Conservation (phyloP, 2,797 vertebrate genomes). For the Enteromius unitaeniatus region DNA sequence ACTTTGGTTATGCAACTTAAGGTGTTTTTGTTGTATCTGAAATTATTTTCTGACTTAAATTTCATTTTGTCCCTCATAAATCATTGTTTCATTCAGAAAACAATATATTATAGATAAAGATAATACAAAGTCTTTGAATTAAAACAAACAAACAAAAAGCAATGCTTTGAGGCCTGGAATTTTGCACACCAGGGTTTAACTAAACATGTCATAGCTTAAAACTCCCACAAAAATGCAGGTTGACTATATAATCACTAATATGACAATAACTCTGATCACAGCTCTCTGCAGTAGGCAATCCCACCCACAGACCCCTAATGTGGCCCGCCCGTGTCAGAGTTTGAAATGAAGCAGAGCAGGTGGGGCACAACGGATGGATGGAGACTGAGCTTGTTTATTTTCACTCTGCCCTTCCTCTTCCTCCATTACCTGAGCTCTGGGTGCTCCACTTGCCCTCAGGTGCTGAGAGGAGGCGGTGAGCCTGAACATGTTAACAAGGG, state of each 20-base stretch:
- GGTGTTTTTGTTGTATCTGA: neutral
- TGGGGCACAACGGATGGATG: conserved; percentile 57
- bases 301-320: conserved; percentile 45
- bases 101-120: neutral
- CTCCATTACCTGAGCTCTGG: conserved; percentile 66
- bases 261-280: neutral
- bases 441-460: conserved; percentile 60
- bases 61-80: neutral
- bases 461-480: conserved; percentile 79
- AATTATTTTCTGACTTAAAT: neutral
- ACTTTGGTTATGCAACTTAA: neutral
- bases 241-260: conserved; percentile 11
- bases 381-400: conserved; percentile 81
- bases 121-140: neutral
- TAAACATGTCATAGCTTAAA: neutral
- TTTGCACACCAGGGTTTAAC: neutral
- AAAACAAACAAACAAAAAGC: neutral
- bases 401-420: conserved; percentile 71
- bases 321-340: conserved; percentile 8
- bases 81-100: neutral
- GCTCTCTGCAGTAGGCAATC: conserved; percentile 13
- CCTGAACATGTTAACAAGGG: conserved; percentile 85
- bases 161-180: conserved; percentile 8
- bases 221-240: conserved; percentile 45
- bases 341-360: conserved; percentile 44